Base-by-base conservation (phyloP, 2,797 vertebrate species). In the Tarsius wallacei region DNA sequence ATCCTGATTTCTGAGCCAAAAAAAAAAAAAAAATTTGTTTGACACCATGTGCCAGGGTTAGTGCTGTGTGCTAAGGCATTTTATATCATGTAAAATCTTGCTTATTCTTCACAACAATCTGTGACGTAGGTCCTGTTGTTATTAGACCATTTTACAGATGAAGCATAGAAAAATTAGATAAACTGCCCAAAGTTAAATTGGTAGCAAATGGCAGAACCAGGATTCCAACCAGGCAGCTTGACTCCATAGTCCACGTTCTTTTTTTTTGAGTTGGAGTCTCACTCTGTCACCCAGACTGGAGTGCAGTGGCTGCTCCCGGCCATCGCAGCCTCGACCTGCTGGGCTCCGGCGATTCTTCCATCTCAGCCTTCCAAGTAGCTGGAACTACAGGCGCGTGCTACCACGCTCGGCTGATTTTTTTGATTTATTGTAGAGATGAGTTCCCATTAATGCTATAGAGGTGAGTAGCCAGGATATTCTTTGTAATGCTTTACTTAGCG, bases 171-270 rank as follows among this genome's bases (percentile, higher is more conserved):
- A 84, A 21, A 86, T 91, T 26, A 76, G 83, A 55, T 64, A 36
- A 91, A 42, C 63, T 84, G 51, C 31, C 53, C 76, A 64, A 53
- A 87, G 78, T 97, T 66, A 89, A 87, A 80, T 63, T 51, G 76
- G 59, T 80, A 76, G 55, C 31, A 80, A 70, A 53, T 94, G 88
- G 82, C 13, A 61, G 77, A 88, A 93, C 49, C 42, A 84, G 22
- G 7, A 36, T 77, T 91, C 53, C 28, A 49, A 77, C n/a, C 53
- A 80, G 63, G 66, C n/a, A 49, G 49, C 28, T 64, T 70, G 17
- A 73, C 42, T 66, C 57, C 51, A 2, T 22, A 53, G 49, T 71
- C 13, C n/a, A 71, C 71, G 71, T 80, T 91, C 86, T 91, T 95
- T n/a, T n/a, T n/a, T n/a, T n/a, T n/a, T n/a, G n/a, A n/a, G n/a